Evolutionary conservation across 2,888 invertebrate species (phyloP).

Genomic region (Brachypterus glaber): DNA sequence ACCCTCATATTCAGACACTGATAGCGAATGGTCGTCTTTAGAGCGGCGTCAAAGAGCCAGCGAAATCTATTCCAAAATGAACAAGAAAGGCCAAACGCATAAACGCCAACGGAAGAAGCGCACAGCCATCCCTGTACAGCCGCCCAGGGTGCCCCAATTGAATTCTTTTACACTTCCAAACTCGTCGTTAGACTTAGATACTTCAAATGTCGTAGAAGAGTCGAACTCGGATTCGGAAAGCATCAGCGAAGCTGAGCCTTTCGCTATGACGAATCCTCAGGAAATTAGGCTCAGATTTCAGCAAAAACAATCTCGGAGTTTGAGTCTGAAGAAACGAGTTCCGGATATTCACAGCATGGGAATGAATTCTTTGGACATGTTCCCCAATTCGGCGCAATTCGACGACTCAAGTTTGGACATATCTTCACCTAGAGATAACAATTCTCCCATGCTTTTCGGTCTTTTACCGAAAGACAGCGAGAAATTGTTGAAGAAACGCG

Average conservation of each 20-base stretch:
- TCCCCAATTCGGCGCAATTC: slow-evolving; percentile 46
- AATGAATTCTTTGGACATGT: slow-evolving; percentile 37
- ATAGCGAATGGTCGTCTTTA: slow-evolving; percentile 74
- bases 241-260: slow-evolving; percentile 35
- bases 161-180: slow-evolving; percentile 34
- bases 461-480: slow-evolving; percentile 47
- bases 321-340: slow-evolving; percentile 39
- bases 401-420: slow-evolving; percentile 58
- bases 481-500: slow-evolving; percentile 52
- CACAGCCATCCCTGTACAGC: slow-evolving; percentile 75
- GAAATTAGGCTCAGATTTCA: slow-evolving; percentile 34
- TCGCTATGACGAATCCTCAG: slow-evolving; percentile 25
- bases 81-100: slow-evolving; percentile 57
- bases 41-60: slow-evolving; percentile 50
- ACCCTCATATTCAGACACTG: slow-evolving; percentile 76
- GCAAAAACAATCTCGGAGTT: slow-evolving; percentile 39
- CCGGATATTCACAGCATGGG: slow-evolving; percentile 44
- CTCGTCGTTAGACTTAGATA: slow-evolving; percentile 27
- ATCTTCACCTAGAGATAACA: slow-evolving; percentile 56
- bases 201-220: slow-evolving; percentile 36
- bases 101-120: slow-evolving; percentile 65
- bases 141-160: slow-evolving; percentile 50
- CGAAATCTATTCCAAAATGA: slow-evolving; percentile 55
- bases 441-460: slow-evolving; percentile 48
- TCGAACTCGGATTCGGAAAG: slow-evolving; percentile 40